Evolutionary conservation across 2,113 vertebrate species (phyloP), one percentile per base, ranked within the genome.

Genomic region (Austrofundulus limnaeus): DNA sequence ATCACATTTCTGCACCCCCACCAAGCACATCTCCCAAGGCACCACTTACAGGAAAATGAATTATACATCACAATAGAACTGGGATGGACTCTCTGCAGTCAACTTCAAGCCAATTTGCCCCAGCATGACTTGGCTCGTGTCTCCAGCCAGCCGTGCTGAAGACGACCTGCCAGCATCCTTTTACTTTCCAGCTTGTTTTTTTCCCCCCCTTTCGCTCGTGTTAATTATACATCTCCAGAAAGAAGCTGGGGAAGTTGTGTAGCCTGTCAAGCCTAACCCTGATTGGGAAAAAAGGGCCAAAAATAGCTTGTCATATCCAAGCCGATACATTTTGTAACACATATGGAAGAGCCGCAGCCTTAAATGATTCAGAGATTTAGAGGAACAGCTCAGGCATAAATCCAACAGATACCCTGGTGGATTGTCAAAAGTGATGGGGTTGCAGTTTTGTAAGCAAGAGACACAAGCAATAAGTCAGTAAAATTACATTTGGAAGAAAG

Each of bases 1-100:
- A 81, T 84, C 81, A 81, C 75, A 78, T 82, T 81, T 82, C 57
- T 72, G 83, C 81, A 81, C 84, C 68, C 70, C 75, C 34, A 77
- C 79, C n/a, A n/a, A n/a, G n/a, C n/a, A 57, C 83, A 58, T 84
- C 66, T 81, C 77, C 46, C 17, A 8, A 58, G 56, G 70, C 70
- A 75, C 54, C 41, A 59, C 65, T 80, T 75, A 80, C 49, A 64
- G 71, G 60, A 69, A 82, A 78, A 85, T 87, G 50, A 85, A 82
- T 86, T 82, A 83, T 70, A 83, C 70, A 76, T 68, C 49, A 76
- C 69, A 79, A 81, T 67, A 47, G 81, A 81, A 46, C n/a, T n/a
- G 52, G 74, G 65, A 66, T 71, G 73, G 65, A 78, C 81, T 62
- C 51, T 60, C 61, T 58, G 66, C 76, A 72, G 71, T 70, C 70